A percentile compares a stretch with the other conserved stretches of the same genome.
phyloP scores from a whole-genome alignment of 2,888 invertebrate genomes.

The Lepeophtheirus nordmannii region DNA sequence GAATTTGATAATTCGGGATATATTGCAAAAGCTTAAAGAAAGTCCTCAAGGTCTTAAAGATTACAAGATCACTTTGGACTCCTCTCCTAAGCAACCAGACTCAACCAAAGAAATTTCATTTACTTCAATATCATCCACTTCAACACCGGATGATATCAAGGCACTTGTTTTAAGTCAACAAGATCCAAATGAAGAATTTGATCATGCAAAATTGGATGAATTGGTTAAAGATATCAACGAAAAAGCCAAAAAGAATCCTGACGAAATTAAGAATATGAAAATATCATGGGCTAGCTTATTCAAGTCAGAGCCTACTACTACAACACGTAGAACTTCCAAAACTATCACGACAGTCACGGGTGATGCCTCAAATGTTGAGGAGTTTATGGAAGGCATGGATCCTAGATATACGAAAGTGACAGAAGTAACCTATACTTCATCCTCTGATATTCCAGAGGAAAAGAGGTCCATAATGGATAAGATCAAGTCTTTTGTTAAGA shows the following conservation, averaged over 20 bases:
- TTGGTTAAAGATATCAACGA: background rate
- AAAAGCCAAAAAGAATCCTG: constrained; percentile 2
- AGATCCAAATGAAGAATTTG: background rate
- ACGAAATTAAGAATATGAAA: background rate
- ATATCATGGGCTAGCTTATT: background rate
- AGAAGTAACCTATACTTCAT: background rate
- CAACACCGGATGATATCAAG: background rate
- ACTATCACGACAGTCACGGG: background rate
- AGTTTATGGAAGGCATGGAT: background rate
- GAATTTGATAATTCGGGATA: background rate
- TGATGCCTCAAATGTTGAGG: background rate
- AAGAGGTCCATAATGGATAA: background rate
- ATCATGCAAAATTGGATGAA: background rate
- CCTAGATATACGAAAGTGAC: background rate
- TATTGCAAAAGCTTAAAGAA: background rate
- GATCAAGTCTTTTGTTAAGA: background rate
- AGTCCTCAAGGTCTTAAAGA: constrained; percentile 1
- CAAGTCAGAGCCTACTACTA: background rate
- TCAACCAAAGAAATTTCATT: background rate
- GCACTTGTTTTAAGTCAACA: background rate
- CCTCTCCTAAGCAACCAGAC: background rate
- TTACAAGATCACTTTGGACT: background rate
- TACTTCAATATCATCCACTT: background rate
- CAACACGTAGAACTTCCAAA: background rate
- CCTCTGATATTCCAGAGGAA: background rate